Conservation (phyloP, 2,113 vertebrate species). For the Erythrolamprus reginae region DNA sequence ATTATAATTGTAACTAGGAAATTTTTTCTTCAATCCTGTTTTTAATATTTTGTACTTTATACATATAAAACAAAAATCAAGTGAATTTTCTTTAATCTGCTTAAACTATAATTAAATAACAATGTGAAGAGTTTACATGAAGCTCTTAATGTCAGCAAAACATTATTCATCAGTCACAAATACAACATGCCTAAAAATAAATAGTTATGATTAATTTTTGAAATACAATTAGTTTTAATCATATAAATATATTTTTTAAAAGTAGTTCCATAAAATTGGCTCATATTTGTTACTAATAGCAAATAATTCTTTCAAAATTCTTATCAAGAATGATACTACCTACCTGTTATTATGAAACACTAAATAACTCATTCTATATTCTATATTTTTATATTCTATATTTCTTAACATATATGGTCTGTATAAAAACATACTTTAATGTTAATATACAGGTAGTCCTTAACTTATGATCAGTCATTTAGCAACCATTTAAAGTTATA, state of each 20-base stretch:
- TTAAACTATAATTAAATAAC: not conserved
- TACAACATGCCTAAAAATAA: constrained; percentile 32
- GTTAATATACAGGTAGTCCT: not conserved
- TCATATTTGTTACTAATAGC: not conserved
- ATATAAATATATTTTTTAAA: not conserved
- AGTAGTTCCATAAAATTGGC: not conserved
- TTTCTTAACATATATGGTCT: not conserved
- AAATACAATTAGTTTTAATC: constrained; percentile 44
- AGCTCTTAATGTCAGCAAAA: not conserved
- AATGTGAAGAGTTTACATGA: not conserved
- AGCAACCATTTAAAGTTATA: not conserved
- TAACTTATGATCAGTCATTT: not conserved
- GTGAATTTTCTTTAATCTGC: not conserved
- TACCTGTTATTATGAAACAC: not conserved
- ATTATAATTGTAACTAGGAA: not conserved
- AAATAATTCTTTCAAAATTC: not conserved
- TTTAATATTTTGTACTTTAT: not conserved
- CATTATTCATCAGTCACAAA: not conserved
- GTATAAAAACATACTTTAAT: not conserved
- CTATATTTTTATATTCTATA: not conserved
- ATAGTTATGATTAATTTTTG: constrained; percentile 31
- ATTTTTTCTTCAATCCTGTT: not conserved
- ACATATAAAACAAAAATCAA: not conserved
- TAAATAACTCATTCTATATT: not conserved
- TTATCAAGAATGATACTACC: not conserved